Evolutionary conservation across 2,888 invertebrate species (phyloP).

Genomic region (Lapara coniferarum): DNA sequence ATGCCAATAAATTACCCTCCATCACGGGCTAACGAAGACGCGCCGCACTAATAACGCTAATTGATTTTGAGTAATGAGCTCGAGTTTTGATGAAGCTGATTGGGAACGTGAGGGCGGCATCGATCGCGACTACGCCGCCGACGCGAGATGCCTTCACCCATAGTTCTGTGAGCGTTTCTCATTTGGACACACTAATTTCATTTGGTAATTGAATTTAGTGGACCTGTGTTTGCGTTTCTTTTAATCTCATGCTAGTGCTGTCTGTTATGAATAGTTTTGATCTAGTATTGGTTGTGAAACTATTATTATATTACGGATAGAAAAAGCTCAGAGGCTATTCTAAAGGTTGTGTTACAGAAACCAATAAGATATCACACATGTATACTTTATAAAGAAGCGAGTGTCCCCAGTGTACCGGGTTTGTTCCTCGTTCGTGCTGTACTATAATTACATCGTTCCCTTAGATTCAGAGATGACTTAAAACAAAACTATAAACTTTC

Average conservation of each 20-base stretch:
- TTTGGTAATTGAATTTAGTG: conserved; percentile 42
- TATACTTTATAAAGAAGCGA: no score
- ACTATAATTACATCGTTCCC: no score
- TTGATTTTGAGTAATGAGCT: conserved; percentile 84
- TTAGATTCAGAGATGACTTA: no score
- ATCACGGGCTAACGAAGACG: conserved; percentile 84
- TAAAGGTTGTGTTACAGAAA: no score
- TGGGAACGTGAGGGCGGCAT: conserved; percentile 64
- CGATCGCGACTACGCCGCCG: conserved; percentile 52
- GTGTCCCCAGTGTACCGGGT: no score
- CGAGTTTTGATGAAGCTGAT: conserved; percentile 82
- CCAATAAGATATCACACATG: no score
- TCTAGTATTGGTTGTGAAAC: not conserved
- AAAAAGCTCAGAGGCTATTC: no score
- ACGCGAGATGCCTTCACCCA: conserved; percentile 24
- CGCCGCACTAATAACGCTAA: conserved; percentile 83
- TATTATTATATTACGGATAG: no score
- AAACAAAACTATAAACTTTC: no score
- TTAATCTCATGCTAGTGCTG: conserved; percentile 20
- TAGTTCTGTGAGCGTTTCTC: conserved; percentile 40
- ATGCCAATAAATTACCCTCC: conserved; percentile 85
- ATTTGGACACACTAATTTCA: conserved; percentile 33
- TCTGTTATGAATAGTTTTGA: conserved; percentile 21
- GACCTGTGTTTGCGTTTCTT: conserved; percentile 33
- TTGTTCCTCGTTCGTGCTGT: no score